phyloP scores from a whole-genome alignment of 2,888 invertebrate species.

The Scrobipalpa costella region DNA sequence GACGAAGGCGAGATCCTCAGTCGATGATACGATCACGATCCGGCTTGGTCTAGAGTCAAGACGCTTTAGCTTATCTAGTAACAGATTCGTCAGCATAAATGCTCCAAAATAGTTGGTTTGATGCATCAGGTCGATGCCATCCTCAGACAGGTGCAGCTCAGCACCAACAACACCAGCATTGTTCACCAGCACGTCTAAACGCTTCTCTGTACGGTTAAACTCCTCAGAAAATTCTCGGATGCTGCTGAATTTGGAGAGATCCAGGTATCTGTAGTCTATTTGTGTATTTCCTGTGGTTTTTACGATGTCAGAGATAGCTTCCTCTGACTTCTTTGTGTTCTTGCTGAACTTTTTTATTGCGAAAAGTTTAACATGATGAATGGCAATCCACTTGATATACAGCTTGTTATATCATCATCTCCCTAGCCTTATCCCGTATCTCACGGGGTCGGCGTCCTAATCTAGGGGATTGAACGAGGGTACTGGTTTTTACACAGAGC shows the following conservation, averaged over 20 bases:
- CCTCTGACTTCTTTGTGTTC: slow-evolving; percentile 83
- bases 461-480: no score
- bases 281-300: slow-evolving; percentile 85
- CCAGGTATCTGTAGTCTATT: slow-evolving; percentile 80
- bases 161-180: slow-evolving; percentile 80
- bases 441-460: no score
- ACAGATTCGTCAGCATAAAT: slow-evolving; percentile 81
- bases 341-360: slow-evolving; percentile 9
- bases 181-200: slow-evolving; percentile 83
- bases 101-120: slow-evolving; percentile 87
- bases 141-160: slow-evolving; percentile 68
- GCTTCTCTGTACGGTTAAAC: slow-evolving; percentile 71
- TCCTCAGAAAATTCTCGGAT: slow-evolving; percentile 82
- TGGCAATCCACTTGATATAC: slow-evolving; percentile 31
- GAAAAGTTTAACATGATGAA: not conserved
- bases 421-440: no score
- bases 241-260: slow-evolving; percentile 74
- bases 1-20: slow-evolving; percentile 44
- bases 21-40: slow-evolving; percentile 70
- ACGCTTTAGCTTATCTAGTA: slow-evolving; percentile 72
- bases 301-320: slow-evolving; percentile 85
- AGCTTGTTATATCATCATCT: no score
- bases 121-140: slow-evolving; percentile 83
- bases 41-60: slow-evolving; percentile 67
- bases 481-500: no score